A percentile compares a stretch with the other conserved stretches of the same genome.
Evolutionary conservation across 2,888 invertebrate genomes (phyloP).

Genomic region (Heteromurus nitidus): DNA sequence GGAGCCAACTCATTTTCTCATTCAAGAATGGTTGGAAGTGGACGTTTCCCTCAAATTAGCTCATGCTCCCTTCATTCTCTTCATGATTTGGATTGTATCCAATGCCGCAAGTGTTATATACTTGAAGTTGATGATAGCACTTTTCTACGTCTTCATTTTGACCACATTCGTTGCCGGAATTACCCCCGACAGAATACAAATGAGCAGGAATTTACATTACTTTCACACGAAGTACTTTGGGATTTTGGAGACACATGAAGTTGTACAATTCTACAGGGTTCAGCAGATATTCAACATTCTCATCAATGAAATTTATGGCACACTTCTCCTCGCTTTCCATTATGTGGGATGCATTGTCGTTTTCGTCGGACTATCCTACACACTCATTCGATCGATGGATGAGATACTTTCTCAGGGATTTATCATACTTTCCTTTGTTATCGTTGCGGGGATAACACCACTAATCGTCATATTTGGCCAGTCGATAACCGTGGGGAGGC

Average conservation of each 20-base stretch:
- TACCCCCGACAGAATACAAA: neutral
- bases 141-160: no score
- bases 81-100: neutral
- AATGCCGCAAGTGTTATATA: no score
- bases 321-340: neutral
- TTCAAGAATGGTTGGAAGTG: neutral
- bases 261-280: neutral
- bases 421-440: neutral
- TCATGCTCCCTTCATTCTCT: neutral
- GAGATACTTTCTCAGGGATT: neutral
- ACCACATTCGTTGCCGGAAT: neutral
- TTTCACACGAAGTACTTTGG: neutral
- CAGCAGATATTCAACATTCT: conserved; percentile 1
- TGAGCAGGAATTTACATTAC: neutral
- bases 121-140: no score
- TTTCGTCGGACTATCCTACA: neutral
- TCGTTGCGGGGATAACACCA: neutral
- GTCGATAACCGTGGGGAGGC: neutral
- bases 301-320: neutral
- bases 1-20: neutral
- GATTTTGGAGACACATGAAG: neutral
- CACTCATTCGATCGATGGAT: neutral
- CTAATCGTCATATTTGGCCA: neutral
- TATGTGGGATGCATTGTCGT: neutral
- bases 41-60: neutral